A percentile compares a stretch with the other conserved stretches of the same genome.
These are phyloP conservation scores for Callocephalon fimbriatum DNA, from an alignment of 2,113 vertebrate genomes.

Conservation along the genomic window DNA sequence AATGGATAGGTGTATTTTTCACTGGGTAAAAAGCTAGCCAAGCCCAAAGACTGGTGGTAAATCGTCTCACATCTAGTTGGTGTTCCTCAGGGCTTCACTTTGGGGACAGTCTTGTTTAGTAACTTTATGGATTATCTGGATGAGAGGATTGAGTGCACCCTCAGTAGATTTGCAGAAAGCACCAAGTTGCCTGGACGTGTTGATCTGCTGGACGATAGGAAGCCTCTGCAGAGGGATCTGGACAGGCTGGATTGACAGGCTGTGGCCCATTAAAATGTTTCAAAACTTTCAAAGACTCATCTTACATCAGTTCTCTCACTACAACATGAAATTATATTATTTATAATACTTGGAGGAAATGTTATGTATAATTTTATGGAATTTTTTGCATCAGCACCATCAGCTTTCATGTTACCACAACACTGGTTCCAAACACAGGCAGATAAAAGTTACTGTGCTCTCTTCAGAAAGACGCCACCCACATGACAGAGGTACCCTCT, in stretches of 20 bases:
- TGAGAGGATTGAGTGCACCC: background rate
- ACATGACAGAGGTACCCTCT: background rate
- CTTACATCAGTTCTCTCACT: background rate
- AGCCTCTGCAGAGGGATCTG: background rate
- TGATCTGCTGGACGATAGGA: background rate
- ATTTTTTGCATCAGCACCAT: background rate
- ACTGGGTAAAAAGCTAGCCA: background rate
- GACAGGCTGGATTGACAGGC: background rate
- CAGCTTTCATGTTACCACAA: background rate
- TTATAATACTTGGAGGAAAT: background rate
- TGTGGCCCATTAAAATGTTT: background rate
- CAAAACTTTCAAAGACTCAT: background rate
- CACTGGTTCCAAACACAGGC: background rate
- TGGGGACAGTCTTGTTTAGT: background rate
- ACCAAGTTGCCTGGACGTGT: background rate
- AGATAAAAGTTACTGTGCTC: background rate
- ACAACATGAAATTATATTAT: background rate
- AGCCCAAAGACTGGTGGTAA: background rate
- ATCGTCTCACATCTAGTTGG: background rate
- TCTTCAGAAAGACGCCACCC: background rate
- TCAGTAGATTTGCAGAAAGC: background rate
- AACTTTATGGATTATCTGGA: background rate
- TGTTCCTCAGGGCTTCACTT: background rate
- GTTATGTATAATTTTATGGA: fast-evolving
- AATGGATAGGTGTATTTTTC: background rate